Conservation (phyloP, 2,113 vertebrate species). For the Ammodytes dubius region DNA sequence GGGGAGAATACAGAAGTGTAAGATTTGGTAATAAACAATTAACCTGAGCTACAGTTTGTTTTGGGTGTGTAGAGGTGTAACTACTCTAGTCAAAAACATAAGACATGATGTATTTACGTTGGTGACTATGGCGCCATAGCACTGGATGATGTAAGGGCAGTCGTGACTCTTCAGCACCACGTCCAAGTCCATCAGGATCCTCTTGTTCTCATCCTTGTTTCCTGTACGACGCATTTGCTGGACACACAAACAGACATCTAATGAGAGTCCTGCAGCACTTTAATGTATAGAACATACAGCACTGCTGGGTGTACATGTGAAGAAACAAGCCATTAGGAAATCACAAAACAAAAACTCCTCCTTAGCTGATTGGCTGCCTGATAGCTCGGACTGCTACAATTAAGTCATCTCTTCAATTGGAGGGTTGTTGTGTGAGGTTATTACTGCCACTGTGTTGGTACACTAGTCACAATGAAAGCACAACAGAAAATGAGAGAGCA, state of each 20-base stretch:
- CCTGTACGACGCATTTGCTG: conserved; percentile 98
- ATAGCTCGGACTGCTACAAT: conserved; percentile 49
- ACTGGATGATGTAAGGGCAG: conserved; percentile 97
- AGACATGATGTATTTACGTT: conserved; percentile 81
- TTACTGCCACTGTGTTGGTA: conserved; percentile 51
- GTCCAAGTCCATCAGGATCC: conserved; percentile 96
- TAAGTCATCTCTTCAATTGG: conserved; percentile 56
- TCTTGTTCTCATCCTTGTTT: conserved; percentile 96
- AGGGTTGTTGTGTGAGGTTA: conserved; percentile 30
- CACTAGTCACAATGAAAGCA: conserved; percentile 37
- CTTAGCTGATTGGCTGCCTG: conserved; percentile 29
- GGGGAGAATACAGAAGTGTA: neutral
- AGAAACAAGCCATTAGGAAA: conserved; percentile 16
- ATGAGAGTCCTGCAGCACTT: neutral
- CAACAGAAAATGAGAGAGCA: conserved; percentile 4
- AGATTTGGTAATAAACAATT: neutral
- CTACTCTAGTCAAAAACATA: neutral
- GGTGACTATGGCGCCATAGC: conserved; percentile 96
- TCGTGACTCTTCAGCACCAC: conserved; percentile 97
- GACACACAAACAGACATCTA: conserved; percentile 4
- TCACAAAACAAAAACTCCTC: conserved; percentile 20
- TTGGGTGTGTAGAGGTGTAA: neutral
- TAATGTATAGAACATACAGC: neutral
- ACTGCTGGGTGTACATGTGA: neutral
- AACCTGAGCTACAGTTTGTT: conserved; percentile 5